Evolutionary conservation across 1,140 invertebrate species (phyloP).

Genomic region (Schmidtea mediterranea): DNA sequence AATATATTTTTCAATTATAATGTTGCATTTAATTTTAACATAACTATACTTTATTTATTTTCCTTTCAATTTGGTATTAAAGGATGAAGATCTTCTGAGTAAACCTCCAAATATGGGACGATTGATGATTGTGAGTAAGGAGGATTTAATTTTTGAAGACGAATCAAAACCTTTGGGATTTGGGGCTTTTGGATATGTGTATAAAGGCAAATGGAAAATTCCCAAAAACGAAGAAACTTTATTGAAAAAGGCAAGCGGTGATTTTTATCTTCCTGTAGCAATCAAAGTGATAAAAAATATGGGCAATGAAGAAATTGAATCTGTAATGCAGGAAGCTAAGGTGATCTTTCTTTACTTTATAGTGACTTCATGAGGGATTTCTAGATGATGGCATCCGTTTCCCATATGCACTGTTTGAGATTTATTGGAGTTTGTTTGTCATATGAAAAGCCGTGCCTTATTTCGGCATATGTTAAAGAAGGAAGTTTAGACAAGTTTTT

Average conservation of each 20-base stretch:
- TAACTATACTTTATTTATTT: too few species aligned
- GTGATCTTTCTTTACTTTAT: background rate
- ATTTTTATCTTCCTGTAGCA: background rate
- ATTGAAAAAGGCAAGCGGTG: background rate
- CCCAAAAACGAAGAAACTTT: background rate
- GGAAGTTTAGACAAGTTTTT: slow-evolving; percentile 2
- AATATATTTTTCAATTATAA: too few species aligned
- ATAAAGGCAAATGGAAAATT: slow-evolving; percentile 4
- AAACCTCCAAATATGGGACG: too few species aligned
- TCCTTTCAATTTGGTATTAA: too few species aligned
- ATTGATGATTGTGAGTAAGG: too few species aligned
- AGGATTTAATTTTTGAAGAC: background rate
- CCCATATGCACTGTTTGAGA: slow-evolving; percentile 1
- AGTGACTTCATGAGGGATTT: background rate
- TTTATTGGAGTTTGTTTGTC: slow-evolving; percentile 3
- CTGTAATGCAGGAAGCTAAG: too few species aligned
- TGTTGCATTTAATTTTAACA: too few species aligned
- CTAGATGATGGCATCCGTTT: slow-evolving; percentile 4
- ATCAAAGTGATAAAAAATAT: background rate
- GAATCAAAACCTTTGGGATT: slow-evolving; percentile 1
- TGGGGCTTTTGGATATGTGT: slow-evolving; percentile 5
- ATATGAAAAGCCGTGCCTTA: background rate
- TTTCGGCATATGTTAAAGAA: background rate
- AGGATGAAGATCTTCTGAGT: too few species aligned
- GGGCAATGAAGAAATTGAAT: background rate